These are phyloP conservation scores for Reinhardtius hippoglossoides DNA, from an alignment of 2,113 vertebrate species.

Conservation along the genomic window DNA sequence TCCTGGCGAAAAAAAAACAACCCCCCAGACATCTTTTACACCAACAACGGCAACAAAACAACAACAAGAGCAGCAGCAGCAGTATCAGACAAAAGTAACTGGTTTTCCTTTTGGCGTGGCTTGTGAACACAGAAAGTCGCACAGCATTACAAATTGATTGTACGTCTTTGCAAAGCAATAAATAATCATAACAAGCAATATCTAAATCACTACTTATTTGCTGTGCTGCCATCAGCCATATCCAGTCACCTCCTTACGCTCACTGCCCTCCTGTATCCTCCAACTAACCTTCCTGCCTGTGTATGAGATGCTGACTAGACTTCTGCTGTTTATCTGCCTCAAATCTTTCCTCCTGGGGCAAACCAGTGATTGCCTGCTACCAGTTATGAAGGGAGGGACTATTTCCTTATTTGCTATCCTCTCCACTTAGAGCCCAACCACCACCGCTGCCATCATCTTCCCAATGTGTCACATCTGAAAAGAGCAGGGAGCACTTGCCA, in stretches of 20 bases:
- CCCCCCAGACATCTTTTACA: slow-evolving; percentile 5
- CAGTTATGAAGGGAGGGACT: slow-evolving; percentile 28
- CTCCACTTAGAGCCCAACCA: slow-evolving; percentile 27
- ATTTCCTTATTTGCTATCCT: slow-evolving; percentile 56
- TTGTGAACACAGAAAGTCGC: neutral
- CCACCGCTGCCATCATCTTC: slow-evolving; percentile 45
- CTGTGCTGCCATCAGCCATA: neutral
- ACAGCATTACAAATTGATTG: slow-evolving; percentile 5
- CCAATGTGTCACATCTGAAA: slow-evolving; percentile 63
- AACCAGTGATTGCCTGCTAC: slow-evolving; percentile 48
- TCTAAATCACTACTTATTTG: neutral
- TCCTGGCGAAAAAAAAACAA: slow-evolving; percentile 19
- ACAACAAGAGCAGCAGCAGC: neutral
- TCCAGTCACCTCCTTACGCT: neutral
- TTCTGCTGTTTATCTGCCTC: slow-evolving; percentile 30
- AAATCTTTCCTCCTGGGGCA: slow-evolving; percentile 16
- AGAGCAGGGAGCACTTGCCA: slow-evolving; percentile 57
- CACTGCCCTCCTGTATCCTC: neutral
- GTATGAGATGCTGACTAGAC: slow-evolving; percentile 17
- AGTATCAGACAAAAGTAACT: slow-evolving; percentile 8
- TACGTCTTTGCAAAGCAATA: neutral
- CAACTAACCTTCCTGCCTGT: slow-evolving; percentile 11
- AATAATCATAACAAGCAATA: neutral
- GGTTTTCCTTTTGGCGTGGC: slow-evolving; percentile 4
- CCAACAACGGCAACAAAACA: slow-evolving; percentile 9